Conservation (phyloP, 37 sponge, comb jelly and placozoan genomes). For the Spongia lamella region DNA sequence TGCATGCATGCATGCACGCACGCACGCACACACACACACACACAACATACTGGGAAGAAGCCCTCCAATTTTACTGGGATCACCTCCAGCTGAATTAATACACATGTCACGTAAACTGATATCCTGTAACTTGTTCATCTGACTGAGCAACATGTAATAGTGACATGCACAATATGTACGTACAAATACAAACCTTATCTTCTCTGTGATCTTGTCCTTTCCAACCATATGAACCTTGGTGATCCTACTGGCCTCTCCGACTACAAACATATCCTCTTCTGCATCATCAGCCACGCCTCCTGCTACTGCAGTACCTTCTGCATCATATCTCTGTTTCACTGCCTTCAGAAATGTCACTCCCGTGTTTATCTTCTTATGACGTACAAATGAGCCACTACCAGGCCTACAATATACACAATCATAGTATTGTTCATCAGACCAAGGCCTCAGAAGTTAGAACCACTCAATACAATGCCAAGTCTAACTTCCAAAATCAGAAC, state of each 20-base stretch:
- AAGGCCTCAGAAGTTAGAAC: no score
- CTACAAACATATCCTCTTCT: slow-evolving; percentile 36
- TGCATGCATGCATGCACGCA: background rate
- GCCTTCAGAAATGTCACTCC: slow-evolving; percentile 69
- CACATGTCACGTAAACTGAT: slow-evolving; percentile 58
- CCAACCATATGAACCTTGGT: slow-evolving; percentile 77
- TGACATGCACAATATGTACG: background rate
- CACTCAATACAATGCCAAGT: no score
- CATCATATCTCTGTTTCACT: slow-evolving; percentile 10
- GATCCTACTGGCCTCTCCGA: slow-evolving; percentile 2
- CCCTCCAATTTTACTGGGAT: slow-evolving; percentile 14
- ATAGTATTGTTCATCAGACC: no score
- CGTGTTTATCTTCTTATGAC: slow-evolving; percentile 62
- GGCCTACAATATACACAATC: no score
- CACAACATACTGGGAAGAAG: slow-evolving; percentile 57
- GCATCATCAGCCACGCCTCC: slow-evolving; percentile 22
- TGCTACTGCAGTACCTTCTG: slow-evolving; percentile 4
- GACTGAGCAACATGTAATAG: slow-evolving; percentile 37
- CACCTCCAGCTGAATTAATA: slow-evolving; percentile 56
- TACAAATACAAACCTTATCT: slow-evolving; percentile 46
- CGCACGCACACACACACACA: background rate
- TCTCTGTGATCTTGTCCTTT: slow-evolving; percentile 42
- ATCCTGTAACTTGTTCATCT: slow-evolving; percentile 43
- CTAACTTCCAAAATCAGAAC: no score
- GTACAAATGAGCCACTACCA: slow-evolving; percentile 80